phyloP scores from a whole-genome alignment of 2,113 vertebrate species.

The Lasiurus borealis region DNA sequence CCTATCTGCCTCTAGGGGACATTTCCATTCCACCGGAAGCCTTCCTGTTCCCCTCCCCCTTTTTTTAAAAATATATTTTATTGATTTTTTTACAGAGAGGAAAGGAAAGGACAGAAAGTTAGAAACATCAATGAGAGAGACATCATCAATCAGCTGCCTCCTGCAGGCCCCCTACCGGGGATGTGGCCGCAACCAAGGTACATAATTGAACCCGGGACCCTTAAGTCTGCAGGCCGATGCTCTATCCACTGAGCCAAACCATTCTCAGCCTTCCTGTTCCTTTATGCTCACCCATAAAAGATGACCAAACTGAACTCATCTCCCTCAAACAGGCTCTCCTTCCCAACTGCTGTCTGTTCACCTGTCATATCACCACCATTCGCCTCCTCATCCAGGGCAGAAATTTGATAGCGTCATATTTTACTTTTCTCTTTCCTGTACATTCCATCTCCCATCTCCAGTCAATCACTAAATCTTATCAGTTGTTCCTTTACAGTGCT shows the following conservation, averaged over 20 bases:
- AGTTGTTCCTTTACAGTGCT: not conserved
- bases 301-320: not conserved
- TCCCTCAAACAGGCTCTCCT: not conserved
- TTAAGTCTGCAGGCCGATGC: too few relatives aligned
- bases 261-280: too few relatives aligned
- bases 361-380: not conserved
- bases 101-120: too few relatives aligned
- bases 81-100: too few relatives aligned
- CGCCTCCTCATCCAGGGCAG: not conserved
- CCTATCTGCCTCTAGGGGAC: not conserved
- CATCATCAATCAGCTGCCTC: too few relatives aligned
- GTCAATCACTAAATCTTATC: not conserved
- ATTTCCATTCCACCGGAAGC: not conserved
- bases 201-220: too few relatives aligned
- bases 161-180: too few relatives aligned
- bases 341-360: not conserved
- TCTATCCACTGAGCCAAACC: too few relatives aligned
- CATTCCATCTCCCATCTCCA: not conserved
- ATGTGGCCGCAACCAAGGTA: too few relatives aligned
- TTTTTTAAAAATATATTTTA: too few relatives aligned
- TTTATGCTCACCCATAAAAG: not conserved
- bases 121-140: too few relatives aligned
- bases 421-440: not conserved
- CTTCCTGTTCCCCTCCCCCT: too few relatives aligned
- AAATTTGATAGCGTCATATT: not conserved